phyloP scores from a whole-genome alignment of 2,113 vertebrate genomes.

The Carassius gibelio region DNA sequence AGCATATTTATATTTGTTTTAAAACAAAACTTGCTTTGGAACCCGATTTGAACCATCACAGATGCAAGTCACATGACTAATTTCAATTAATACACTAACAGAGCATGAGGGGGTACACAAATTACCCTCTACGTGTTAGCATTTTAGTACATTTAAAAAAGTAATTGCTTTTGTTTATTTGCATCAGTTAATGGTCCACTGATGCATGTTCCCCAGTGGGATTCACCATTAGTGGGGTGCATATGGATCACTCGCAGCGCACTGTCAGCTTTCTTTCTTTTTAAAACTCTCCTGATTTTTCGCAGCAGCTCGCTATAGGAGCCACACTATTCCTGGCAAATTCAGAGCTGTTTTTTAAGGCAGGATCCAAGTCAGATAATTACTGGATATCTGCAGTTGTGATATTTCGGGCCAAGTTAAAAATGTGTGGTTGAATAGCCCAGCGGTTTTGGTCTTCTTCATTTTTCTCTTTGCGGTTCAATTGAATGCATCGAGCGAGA shows the following conservation, averaged over 20 bases:
- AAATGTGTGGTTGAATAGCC: neutral
- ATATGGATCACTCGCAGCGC: neutral
- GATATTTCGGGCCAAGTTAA: neutral
- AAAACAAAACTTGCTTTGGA: neutral
- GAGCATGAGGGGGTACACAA: neutral
- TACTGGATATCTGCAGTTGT: neutral
- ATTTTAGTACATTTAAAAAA: conserved; percentile 5
- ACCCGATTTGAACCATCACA: neutral
- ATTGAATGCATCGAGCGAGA: neutral
- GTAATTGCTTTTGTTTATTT: conserved; percentile 15
- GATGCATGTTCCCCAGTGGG: neutral
- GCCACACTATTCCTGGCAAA: neutral
- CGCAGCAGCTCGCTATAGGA: neutral
- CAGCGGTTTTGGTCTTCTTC: neutral
- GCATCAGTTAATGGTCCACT: neutral
- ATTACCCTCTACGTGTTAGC: neutral
- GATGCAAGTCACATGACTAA: conserved; percentile 2
- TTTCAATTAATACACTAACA: neutral
- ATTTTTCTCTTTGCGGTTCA: neutral
- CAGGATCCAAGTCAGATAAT: neutral
- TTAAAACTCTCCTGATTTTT: neutral
- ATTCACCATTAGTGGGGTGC: neutral
- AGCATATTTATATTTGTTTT: neutral
- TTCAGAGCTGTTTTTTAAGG: conserved; percentile 1
- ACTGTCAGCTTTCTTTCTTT: conserved; percentile 10